Evolutionary conservation across 2,113 vertebrate genomes (phyloP), one percentile per base, ranked within the genome.

Genomic region (Tragulus kanchil): DNA sequence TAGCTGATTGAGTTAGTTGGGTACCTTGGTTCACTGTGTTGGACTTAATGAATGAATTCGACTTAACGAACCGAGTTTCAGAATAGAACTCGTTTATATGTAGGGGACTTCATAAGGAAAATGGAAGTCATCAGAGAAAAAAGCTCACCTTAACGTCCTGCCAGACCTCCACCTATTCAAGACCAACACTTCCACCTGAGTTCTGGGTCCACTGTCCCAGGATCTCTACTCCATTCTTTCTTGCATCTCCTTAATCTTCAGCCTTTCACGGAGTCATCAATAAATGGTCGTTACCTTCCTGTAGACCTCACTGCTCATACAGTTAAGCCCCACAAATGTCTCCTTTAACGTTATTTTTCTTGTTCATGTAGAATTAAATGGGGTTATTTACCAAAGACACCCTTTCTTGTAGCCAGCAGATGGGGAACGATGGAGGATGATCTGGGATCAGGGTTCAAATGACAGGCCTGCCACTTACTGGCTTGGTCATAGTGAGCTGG

Each of bases 71-170:
- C 69, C 21, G 12, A 21, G 10, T 71, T 21, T 71, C 19, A 71
- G 69, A 71, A 45, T 23, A 71, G 19, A 71, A 71, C 19, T 71
- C 21, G 1, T 71, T 19, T 5, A 36, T 71, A 23, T 71, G 69
- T 45, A 71, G 21, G 21, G 69, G 69, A 71, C 10, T 23, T 83
- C 61, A 83, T 52, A 64, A 96, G 93, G 67, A 93, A 90, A 90
- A 84, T 4, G 23, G 86, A 83, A 90, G n/a, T 28, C 67, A 90
- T 65, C 50, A 65, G 84, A 25, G 54, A 85, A 58, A 52, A 81
- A 89, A 75, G 45, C 58, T 8, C 16, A 11, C 25, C 21, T 28
- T 64, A 59, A 73, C 17, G 64, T 71, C 31, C 48, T 64, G 21
- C 45, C 73, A 79, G 31, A 79, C 1, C 14, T 85, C 84, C 11